Base-by-base conservation (phyloP, 53 echinoderm and acorn worm genomes). In the Zoroaster sp. region DNA sequence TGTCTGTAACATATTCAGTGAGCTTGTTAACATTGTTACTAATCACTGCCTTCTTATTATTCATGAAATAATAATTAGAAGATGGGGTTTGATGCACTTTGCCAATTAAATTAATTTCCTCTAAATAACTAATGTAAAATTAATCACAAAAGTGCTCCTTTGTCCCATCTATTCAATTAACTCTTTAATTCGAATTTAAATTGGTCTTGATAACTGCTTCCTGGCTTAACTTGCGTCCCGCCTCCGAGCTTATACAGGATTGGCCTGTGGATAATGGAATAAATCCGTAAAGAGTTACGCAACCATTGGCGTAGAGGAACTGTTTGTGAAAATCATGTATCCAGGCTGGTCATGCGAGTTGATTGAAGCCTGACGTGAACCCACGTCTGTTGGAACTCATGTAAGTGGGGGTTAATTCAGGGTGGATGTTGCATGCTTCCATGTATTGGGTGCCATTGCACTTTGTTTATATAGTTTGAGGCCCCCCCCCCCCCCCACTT, bases 131-230 rank as follows among this genome's bases (percentile, higher is more conserved):
- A 59, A 59, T 59, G 28, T 21, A 59, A 59, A 59, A 59, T 73
- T 73, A 73, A 73, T 73, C 23, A 20, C 73, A 3, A 39, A 20
- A 73, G 9, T 10, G 38, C n/a, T n/a, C 73, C 38, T 59, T 59
- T 21, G 40, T 21, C 38, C 37, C 73, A 15, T 20, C 39, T 74
- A 8, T 41, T 14, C 45, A 43, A 41, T 21, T 74, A 74, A 41
- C 18, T 40, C 43, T 41, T 18, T 17, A 20, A 72, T 34, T 72
- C 36, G 38, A 38, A 40, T 37, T 21, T 42, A 74, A 74, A 74
- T 74, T 74, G 74, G 43, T 74, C 28, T 74, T 74, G 74, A 74
- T 74, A 23, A 43, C 44, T 14, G 18, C 28, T 72, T 40, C 43
- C 74, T 43, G 41, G 21, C 17, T n/a, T n/a, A n/a, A n/a, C n/a